These are phyloP conservation scores for Caenorhabditis doughertyi DNA, from an alignment of 2,888 invertebrate species.

Conservation along the genomic window DNA sequence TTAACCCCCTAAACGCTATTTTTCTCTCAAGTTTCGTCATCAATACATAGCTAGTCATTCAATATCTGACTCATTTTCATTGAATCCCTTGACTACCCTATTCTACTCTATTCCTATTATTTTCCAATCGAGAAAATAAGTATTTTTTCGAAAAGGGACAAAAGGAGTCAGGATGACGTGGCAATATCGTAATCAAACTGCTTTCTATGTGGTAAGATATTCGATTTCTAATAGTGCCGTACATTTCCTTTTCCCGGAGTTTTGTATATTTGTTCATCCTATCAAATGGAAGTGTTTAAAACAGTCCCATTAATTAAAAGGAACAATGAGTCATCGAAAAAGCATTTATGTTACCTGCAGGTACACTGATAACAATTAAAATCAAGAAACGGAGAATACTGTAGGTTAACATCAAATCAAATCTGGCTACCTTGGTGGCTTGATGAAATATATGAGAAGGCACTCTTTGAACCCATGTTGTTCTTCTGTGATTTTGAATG, in stretches of 20 bases:
- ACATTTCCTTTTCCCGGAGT: background rate
- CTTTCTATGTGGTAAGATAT: constrained; percentile 43
- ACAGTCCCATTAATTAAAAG: background rate
- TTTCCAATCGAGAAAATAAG: background rate
- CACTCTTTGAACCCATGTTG: too few species aligned
- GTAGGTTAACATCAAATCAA: constrained; percentile 9
- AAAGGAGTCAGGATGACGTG: constrained; percentile 40
- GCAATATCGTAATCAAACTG: constrained; percentile 48
- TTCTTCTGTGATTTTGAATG: too few species aligned
- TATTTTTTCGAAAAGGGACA: background rate
- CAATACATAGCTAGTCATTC: constrained; percentile 32
- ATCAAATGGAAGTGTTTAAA: background rate
- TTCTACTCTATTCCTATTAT: background rate
- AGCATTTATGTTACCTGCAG: background rate
- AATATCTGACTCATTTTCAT: constrained; percentile 32
- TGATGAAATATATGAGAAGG: constrained; percentile 8
- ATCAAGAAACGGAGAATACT: background rate
- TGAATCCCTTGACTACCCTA: constrained; percentile 9
- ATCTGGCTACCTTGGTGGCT: constrained; percentile 4
- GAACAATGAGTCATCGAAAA: constrained; percentile 3
- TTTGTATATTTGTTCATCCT: background rate
- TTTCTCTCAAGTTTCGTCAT: constrained; percentile 38
- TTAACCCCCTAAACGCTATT: constrained; percentile 18
- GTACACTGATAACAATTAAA: constrained; percentile 21
- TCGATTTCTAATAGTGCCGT: background rate